Evolutionary conservation across 2,797 vertebrate genomes (phyloP), one percentile per base, ranked within the genome.

Genomic region (Pachyuromys duprasi): DNA sequence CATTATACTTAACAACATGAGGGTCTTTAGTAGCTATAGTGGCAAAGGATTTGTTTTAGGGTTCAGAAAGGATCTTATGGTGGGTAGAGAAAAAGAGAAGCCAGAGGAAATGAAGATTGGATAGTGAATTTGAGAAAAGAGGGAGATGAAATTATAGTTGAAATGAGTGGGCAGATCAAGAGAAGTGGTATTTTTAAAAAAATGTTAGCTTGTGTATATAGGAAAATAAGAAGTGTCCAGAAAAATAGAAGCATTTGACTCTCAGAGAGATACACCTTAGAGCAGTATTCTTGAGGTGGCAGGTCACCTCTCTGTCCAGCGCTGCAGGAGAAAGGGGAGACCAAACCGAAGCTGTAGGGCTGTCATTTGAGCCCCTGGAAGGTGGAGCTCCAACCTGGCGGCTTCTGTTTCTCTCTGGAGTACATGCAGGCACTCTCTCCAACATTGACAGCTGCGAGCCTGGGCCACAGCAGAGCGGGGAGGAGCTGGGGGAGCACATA

Each of bases 211-310:
- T 95, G 11, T 1, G 26, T 62, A 26, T 62, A 12, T 93, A n/a
- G 72, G 57, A 75, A 62, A 45, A 14, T 67, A 63, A 80, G 31
- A 72, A 95, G 26, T 24, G 36, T 62, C 28, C 28, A 65, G 36
- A 17, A 60, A 55, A 67, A 15, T 80, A 65, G 62, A 33, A 93
- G 60, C 57, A 33, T 11, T 42, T 74, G 81, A 26, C 39, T 55
- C 1, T 12, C 0, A 5, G 60, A 57, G 49, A 42, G 33, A 39
- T 28, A 3, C 80, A 22, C 18, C 8, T 0, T 26, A 15, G 28
- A 39, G 8, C 82, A 36, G 4, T 5, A 6, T 53, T 42, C 26
- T 55, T 36, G 62, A 53, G 69, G 60, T 72, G 36, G 33, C 15
- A 3, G 15, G 24, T 1, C 6, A 8, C 22, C 24, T 0, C 9